Base-by-base conservation (phyloP, 2,888 invertebrate genomes). In the Stenolophus ochropezus region DNA sequence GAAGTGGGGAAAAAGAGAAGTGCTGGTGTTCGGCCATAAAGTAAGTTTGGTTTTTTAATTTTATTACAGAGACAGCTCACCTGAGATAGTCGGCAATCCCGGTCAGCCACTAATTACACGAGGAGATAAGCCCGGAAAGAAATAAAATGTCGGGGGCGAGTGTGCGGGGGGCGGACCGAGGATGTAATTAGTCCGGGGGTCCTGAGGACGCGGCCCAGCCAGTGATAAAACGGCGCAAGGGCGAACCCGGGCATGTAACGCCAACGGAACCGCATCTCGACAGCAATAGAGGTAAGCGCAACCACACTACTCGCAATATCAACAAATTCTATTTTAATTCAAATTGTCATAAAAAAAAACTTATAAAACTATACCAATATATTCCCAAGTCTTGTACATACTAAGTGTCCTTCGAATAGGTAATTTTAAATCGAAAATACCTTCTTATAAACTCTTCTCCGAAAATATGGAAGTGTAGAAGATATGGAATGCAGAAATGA, bases 61-160 rank as follows among this genome's bases (percentile, higher is more conserved):
- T 79, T 79, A 79, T 79, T 79, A 79, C 53, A 79, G 69, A 79
- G 51, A 71, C 65, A 78, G n/a, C n/a, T n/a, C 58, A 79, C 79
- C 79, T 79, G 71, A 79, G 79, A 79, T 79, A 79, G 71, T 71
- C 69, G 79, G 53, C 79, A 79, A 79, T 79, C 79, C 79, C 79
- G 79, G 79, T 79, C 79, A 79, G 65, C 79, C 79, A 79, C 71
- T 79, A 79, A 79, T 79, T 79, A 79, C 79, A 71, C 65, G 78
- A 69, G 69, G 61, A 79, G 65, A 77, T 77, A 77, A 79, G 69
- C 49, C 16, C 11, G 79, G 79, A 79, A 79, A 79, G 78, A 78
- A 71, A 79, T 79, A 79, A 79, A 79, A 79, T 79, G 79, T 65
- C 69, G 51, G 69, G n/a, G 69, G 33, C 11, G 23, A 27, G 71